Evolutionary conservation across 2,888 invertebrate genomes (phyloP).

Genomic region (Xestobium rufovillosum): DNA sequence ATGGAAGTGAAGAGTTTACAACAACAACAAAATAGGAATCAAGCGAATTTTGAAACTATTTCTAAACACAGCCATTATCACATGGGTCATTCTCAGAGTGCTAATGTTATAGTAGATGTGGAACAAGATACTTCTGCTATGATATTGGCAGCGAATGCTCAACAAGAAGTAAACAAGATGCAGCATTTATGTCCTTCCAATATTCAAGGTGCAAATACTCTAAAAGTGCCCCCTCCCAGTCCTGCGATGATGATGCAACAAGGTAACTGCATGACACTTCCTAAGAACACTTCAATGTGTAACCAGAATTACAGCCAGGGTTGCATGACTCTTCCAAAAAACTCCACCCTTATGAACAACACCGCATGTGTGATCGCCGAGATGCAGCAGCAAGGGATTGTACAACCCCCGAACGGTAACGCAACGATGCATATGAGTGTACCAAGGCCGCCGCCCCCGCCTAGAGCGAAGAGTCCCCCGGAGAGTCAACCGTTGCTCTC

Average conservation of each 20-base stretch:
- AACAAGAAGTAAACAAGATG: conserved; percentile 45
- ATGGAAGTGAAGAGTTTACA: conserved; percentile 71
- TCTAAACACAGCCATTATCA: conserved; percentile 76
- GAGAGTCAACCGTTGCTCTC: conserved; percentile 50
- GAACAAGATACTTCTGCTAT: conserved; percentile 62
- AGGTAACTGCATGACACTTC: conserved; percentile 41
- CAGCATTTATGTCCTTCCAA: conserved; percentile 48
- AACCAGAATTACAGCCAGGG: conserved; percentile 37
- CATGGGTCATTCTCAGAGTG: conserved; percentile 67
- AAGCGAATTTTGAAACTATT: conserved; percentile 61
- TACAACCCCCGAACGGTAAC: conserved; percentile 54
- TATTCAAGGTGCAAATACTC: conserved; percentile 43
- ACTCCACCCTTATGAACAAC: conserved; percentile 46
- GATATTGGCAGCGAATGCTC: conserved; percentile 49
- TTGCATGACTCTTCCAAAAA: conserved; percentile 54
- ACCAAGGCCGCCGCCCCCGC: conserved; percentile 52
- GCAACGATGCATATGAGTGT: conserved; percentile 50
- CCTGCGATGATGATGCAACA: conserved; percentile 48
- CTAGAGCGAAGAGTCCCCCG: conserved; percentile 50
- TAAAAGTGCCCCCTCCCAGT: conserved; percentile 56
- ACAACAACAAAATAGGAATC: conserved; percentile 66
- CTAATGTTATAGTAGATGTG: conserved; percentile 76
- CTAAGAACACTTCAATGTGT: conserved; percentile 47
- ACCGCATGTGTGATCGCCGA: conserved; percentile 48
- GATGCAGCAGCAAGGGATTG: conserved; percentile 52